phyloP scores from a whole-genome alignment of 2,113 vertebrate species.

The Gyps fulvus region DNA sequence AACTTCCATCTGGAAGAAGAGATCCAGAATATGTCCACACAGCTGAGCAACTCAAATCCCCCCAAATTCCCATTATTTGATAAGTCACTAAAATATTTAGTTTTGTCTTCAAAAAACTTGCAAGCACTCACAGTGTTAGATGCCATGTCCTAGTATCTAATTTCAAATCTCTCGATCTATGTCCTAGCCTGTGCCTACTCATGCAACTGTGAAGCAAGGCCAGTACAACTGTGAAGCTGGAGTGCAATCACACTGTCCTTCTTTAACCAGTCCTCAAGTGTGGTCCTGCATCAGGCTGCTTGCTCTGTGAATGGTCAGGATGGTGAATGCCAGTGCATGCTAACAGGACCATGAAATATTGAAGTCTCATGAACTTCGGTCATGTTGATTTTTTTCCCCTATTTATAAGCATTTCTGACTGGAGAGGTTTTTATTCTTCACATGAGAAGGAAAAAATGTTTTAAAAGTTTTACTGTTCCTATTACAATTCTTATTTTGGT shows the following conservation, averaged over 20 bases:
- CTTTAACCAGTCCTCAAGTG: neutral
- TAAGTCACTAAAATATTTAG: neutral
- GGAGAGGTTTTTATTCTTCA: neutral
- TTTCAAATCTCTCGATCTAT: neutral
- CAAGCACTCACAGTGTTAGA: neutral
- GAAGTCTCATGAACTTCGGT: neutral
- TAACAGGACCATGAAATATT: neutral
- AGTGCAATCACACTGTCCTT: neutral
- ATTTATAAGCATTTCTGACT: neutral
- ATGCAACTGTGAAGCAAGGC: neutral
- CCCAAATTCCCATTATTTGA: neutral
- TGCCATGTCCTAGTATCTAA: neutral
- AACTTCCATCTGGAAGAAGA: neutral
- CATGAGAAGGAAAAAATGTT: neutral
- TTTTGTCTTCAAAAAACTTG: neutral
- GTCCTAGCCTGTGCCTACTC: neutral
- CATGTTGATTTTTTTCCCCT: accelerated
- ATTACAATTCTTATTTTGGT: neutral
- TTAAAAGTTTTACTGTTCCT: neutral
- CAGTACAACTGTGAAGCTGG: neutral
- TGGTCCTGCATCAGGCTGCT: neutral
- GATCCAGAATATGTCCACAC: neutral
- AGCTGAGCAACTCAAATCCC: neutral
- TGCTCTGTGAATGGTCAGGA: neutral
- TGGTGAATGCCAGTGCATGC: neutral